Conservation (phyloP, 2,113 vertebrate genomes). For the Acrocephalus kingi region DNA sequence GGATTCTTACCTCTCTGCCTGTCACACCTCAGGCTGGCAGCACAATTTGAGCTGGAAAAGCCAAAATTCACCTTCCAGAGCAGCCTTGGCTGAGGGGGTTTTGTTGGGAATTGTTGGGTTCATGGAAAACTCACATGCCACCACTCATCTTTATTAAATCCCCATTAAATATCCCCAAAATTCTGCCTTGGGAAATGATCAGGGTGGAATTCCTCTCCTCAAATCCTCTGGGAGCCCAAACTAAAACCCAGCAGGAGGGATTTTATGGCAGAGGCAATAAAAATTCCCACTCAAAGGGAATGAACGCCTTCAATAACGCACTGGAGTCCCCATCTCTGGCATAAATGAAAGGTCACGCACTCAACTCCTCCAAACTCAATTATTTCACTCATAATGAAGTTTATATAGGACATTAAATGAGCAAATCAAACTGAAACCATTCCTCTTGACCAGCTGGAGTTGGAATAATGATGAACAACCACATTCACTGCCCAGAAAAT, state of each 20-base stretch:
- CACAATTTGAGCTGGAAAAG: not conserved
- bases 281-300: not conserved
- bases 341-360: not conserved
- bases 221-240: not conserved
- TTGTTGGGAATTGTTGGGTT: not conserved
- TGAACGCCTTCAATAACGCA: not conserved
- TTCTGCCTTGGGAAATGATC: not conserved
- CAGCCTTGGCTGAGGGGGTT: fast-evolving
- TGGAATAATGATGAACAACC: not conserved
- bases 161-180: not conserved
- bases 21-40: not conserved
- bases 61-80: not conserved
- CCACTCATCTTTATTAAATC: not conserved
- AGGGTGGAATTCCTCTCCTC: not conserved
- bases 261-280: not conserved
- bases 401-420: not conserved
- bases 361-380: not conserved
- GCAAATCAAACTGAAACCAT: not conserved
- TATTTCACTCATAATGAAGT: not conserved
- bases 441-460: not conserved
- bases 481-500: not conserved
- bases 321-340: not conserved
- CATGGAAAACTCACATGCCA: not conserved
- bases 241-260: not conserved
- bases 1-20: not conserved